Base-by-base conservation (phyloP, 2,888 invertebrate species). In the Acronicta leporina region DNA sequence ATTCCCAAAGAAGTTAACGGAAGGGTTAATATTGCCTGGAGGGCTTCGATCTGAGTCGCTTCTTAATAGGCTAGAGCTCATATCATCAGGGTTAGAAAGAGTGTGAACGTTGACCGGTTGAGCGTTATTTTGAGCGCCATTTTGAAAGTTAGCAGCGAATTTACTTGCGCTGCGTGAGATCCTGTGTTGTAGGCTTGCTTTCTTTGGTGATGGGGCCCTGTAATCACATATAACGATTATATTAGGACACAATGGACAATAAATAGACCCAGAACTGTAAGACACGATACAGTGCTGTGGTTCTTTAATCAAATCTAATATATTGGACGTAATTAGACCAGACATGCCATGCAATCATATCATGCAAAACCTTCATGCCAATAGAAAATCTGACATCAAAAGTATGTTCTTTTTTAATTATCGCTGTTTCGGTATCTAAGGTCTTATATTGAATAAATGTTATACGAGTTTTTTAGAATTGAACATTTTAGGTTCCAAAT, bases 1-100 rank as follows among this genome's bases (percentile, higher is more conserved):
- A 80, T 97, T 97, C 0, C 98, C 98, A 86, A 97, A 97, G 90
- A 98, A 96, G 80, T 96, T 96, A 63, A 95, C 90, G 35, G 95
- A 85, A 46, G 95, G 92, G 73, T 93, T 94, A 2, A 94, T 77
- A 47, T 92, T 90, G 0, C 94, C 92, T 14, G 94, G 86, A 0
- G 95, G 95, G 16, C 92, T 94, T 15, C 89, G 73, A 35, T 89
- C 95, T 0, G 95, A 92, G 55, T 95, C 95, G 13, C 94, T 94
- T 57, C 95, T 94, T 0, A 97, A 89, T 0, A 97, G 87, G 7
- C 96, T 96, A 14, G 96, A 96, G 86, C 96, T 95, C 95, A 96
- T 96, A 77, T 96, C 97, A 77, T 97, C 97, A 7, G 96, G 95
- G 78, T 95, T 95, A 52, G 96, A 94, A 0, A 95, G 90, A 0